phyloP scores from a whole-genome alignment of 2,888 invertebrate genomes.

The Trichacis sp. region DNA sequence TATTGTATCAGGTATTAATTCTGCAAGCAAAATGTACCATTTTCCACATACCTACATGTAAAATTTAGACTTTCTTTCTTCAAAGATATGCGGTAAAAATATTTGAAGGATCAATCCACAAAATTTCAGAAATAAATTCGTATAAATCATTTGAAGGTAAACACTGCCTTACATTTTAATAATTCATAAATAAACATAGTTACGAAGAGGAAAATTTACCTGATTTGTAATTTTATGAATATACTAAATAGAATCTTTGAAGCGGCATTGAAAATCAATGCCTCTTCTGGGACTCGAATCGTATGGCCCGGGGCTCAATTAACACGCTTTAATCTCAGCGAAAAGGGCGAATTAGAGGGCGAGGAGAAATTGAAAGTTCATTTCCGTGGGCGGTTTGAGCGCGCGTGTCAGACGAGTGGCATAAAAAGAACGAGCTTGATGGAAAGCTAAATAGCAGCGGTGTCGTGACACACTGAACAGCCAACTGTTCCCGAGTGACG shows the following conservation, averaged over 20 bases:
- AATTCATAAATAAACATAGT: too few species aligned
- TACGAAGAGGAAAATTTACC: too few species aligned
- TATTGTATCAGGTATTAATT: too few species aligned
- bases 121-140: too few species aligned
- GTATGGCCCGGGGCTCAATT: neutral
- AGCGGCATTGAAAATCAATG: neutral
- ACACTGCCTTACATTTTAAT: too few species aligned
- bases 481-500: conserved; percentile 53
- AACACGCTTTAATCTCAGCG: neutral
- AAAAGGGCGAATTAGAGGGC: neutral
- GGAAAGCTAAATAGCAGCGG: conserved; percentile 59
- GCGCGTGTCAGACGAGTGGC: conserved; percentile 50
- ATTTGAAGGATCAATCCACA: too few species aligned
- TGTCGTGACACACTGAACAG: conserved; percentile 53
- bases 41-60: too few species aligned
- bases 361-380: conserved; percentile 41
- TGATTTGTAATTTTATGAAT: too few species aligned
- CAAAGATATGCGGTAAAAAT: too few species aligned
- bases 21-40: too few species aligned
- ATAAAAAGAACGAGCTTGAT: conserved; percentile 57
- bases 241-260: neutral
- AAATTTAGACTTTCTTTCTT: too few species aligned
- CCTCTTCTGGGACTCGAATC: neutral
- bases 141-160: too few species aligned
- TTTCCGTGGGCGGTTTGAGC: conserved; percentile 45